These are phyloP conservation scores for Manduca sexta DNA, from an alignment of 1,140 invertebrate species.

Conservation along the genomic window DNA sequence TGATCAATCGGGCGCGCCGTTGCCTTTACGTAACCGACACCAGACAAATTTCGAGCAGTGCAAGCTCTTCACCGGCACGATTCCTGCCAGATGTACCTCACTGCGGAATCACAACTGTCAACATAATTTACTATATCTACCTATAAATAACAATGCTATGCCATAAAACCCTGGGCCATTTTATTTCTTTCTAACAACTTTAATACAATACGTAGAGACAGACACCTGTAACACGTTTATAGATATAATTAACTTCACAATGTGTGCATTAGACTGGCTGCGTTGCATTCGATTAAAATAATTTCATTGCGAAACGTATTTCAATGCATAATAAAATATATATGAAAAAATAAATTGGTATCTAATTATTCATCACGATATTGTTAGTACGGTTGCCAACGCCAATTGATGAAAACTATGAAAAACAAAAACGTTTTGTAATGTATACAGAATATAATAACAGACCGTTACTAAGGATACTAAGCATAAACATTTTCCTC, in stretches of 20 bases:
- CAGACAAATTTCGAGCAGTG: slow-evolving; percentile 32
- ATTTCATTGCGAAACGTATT: neutral
- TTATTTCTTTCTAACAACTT: too few relatives aligned
- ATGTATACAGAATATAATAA: neutral
- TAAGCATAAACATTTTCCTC: slow-evolving; percentile 7
- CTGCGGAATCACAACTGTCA: neutral
- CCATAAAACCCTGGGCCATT: too few relatives aligned
- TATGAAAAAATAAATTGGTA: neutral
- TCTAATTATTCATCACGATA: neutral
- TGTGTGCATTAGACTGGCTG: too few relatives aligned
- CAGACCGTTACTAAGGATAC: too few relatives aligned
- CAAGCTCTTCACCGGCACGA: neutral
- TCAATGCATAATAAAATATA: neutral
- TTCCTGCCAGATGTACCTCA: neutral
- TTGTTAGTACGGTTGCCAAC: neutral
- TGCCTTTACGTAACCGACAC: slow-evolving; percentile 49
- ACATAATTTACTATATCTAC: neutral
- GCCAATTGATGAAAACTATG: neutral
- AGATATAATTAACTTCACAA: too few relatives aligned
- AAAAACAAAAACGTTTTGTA: neutral
- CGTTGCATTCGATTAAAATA: too few relatives aligned
- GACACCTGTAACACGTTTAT: too few relatives aligned
- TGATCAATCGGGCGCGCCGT: slow-evolving; percentile 62
- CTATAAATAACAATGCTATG: too few relatives aligned
- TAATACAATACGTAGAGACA: too few relatives aligned